Evolutionary conservation across 1,140 invertebrate species (phyloP).

Genomic region (Pseudomyrmex cubaensis): DNA sequence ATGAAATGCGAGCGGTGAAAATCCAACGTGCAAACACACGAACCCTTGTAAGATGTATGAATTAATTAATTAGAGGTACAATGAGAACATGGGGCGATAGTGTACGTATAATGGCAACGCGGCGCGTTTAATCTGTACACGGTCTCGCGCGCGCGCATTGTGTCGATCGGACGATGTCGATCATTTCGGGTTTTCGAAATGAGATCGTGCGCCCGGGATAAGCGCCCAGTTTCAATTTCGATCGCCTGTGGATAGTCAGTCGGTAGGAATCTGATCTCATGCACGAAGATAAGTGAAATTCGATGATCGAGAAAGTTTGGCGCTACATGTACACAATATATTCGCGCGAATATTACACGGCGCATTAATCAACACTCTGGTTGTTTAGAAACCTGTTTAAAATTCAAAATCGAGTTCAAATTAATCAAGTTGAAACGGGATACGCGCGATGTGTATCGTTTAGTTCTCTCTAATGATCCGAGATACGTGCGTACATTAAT

Average conservation of each 20-base stretch:
- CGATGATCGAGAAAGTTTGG: slow-evolving; percentile 44
- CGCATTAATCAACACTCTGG: too few relatives aligned
- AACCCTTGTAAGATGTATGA: not conserved
- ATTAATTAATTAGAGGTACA: slow-evolving; percentile 3
- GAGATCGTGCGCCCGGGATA: slow-evolving; percentile 51
- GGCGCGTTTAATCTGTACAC: not conserved
- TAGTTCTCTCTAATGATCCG: too few relatives aligned
- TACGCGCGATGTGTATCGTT: too few relatives aligned
- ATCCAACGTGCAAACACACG: not conserved
- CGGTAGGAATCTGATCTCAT: slow-evolving; percentile 12
- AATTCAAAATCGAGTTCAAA: too few relatives aligned
- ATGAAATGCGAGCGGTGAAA: not conserved
- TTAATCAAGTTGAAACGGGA: too few relatives aligned
- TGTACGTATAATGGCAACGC: not conserved
- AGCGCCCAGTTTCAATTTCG: slow-evolving; percentile 57
- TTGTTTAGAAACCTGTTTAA: too few relatives aligned
- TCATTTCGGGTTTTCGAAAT: slow-evolving; percentile 56
- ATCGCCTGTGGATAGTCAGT: slow-evolving; percentile 35
- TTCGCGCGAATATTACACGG: too few relatives aligned
- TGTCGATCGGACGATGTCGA: slow-evolving; percentile 21
- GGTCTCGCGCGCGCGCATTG: slow-evolving; percentile 27
- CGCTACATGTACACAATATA: too few relatives aligned
- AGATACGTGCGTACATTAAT: too few relatives aligned
- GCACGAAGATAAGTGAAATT: slow-evolving; percentile 55
- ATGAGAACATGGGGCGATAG: too few relatives aligned